A percentile compares a stretch with the other conserved stretches of the same genome.
Evolutionary conservation across 2,888 invertebrate genomes (phyloP).

Genomic region (Drosophila putrida): DNA sequence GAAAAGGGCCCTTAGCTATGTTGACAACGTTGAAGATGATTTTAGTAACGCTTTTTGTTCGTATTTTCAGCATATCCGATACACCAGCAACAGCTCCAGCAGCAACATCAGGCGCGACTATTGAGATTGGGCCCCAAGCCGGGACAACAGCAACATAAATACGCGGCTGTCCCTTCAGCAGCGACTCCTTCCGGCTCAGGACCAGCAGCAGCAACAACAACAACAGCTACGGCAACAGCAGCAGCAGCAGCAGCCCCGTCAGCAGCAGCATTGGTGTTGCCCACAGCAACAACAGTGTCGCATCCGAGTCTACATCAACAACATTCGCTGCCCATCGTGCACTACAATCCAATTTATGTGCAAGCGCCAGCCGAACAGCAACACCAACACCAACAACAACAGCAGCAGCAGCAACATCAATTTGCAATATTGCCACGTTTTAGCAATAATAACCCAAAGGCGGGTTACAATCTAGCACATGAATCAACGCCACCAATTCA

Average conservation of each 20-base stretch:
- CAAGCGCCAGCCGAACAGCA: constrained; percentile 66
- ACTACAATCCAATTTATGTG: constrained; percentile 80
- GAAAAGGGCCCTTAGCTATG: constrained; percentile 26
- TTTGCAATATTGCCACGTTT: constrained; percentile 75
- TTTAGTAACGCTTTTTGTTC: constrained; percentile 17
- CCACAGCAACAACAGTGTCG: constrained; percentile 45
- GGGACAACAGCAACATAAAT: constrained; percentile 53
- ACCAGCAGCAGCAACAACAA: constrained; percentile 54
- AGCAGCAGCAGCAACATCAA: constrained; percentile 65
- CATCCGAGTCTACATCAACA: constrained; percentile 33
- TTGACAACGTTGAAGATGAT: constrained; percentile 15
- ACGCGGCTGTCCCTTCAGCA: constrained; percentile 26
- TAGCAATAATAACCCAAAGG: constrained; percentile 75
- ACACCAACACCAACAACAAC: constrained; percentile 63
- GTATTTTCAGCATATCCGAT: constrained; percentile 67
- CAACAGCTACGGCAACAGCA: constrained; percentile 45
- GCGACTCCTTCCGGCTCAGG: constrained; percentile 36
- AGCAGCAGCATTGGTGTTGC: constrained; percentile 42
- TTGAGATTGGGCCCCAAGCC: constrained; percentile 51
- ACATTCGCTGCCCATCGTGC: constrained; percentile 63
- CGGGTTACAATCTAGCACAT: constrained; percentile 64
- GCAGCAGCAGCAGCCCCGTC: constrained; percentile 30
- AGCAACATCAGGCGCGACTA: constrained; percentile 46
- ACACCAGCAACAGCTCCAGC: constrained; percentile 52
- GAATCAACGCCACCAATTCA: constrained; percentile 72